Conservation (phyloP, 2,113 vertebrate species). For the Alethe diademata region DNA sequence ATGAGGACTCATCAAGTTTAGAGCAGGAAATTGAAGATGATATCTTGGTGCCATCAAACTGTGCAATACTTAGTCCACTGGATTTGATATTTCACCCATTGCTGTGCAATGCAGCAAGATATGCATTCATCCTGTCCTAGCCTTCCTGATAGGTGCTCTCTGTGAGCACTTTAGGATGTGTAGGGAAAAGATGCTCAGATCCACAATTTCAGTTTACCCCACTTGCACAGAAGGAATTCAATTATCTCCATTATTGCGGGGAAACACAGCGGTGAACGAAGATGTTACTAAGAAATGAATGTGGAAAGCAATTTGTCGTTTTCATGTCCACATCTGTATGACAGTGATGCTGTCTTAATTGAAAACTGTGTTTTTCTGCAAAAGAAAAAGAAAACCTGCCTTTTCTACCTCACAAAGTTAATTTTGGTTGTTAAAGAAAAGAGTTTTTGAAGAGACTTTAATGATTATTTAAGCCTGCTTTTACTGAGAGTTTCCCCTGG, state of each 20-base stretch:
- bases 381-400: conserved; percentile 1
- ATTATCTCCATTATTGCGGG: neutral
- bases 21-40: neutral
- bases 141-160: neutral
- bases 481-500: neutral
- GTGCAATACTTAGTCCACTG: neutral
- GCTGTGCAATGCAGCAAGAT: neutral
- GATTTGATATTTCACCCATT: neutral
- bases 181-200: neutral
- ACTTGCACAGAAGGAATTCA: neutral
- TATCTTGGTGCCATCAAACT: neutral
- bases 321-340: neutral
- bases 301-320: conserved; percentile 27
- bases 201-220: neutral
- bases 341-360: neutral
- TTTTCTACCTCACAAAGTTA: neutral
- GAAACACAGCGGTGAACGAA: neutral
- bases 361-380: neutral
- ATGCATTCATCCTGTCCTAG: neutral
- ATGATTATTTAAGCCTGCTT: neutral
- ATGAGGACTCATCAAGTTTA: neutral
- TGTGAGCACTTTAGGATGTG: neutral
- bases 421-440: neutral
- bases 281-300: neutral
- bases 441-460: neutral